Base-by-base conservation (phyloP, 1,140 invertebrate genomes). In the Gonatopus flavifemur region DNA sequence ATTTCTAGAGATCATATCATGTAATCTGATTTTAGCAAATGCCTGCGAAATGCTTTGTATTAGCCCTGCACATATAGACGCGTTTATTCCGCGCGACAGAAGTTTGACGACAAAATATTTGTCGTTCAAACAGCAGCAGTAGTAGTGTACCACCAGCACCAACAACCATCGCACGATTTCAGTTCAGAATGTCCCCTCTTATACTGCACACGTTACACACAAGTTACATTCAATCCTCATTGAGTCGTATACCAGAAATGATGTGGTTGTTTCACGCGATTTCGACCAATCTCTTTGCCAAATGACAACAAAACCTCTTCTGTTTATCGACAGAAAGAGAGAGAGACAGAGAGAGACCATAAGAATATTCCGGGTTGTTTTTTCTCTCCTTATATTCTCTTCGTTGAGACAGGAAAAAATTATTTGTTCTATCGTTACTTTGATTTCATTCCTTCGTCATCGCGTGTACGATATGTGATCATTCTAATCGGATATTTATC, bases 21-120 rank as follows among this genome's bases (percentile, higher is more conserved):
- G 53, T 70, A 72, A 75, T 74, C 75, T 72, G 72, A 75, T 77
- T 77, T 75, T 72, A 71, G 74, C 70, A 77, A 75, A 77, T 64
- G 71, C 62, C 70, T 72, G 68, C 72, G 72, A 75, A 77, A 74
- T 66, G 68, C 70, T 75, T 75, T 72, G 72, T 77, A 74, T 76
- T 77, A 76, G 74, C 65, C 72, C 69, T 74, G 72, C 72, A 70
- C 70, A 76, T 78, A 76, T 78, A 76, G 74, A 76, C 74, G 75
- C 65, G 76, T 68, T 75, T 67, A 64, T 69, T 71, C 59, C 59
- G 49, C 63, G 60, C 64, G 68, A 72, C 74, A 76, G 67, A 76
- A 78, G 76, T 78, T 78, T 78, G 72, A 76, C 66, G 74, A 77
- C 74, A 78, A 78, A 78, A 78, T 78, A 78, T 78, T 78, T 78